Evolutionary conservation across 1,140 invertebrate genomes (phyloP), one percentile per base, ranked within the genome.

Genomic region (Pissodes strobi): DNA sequence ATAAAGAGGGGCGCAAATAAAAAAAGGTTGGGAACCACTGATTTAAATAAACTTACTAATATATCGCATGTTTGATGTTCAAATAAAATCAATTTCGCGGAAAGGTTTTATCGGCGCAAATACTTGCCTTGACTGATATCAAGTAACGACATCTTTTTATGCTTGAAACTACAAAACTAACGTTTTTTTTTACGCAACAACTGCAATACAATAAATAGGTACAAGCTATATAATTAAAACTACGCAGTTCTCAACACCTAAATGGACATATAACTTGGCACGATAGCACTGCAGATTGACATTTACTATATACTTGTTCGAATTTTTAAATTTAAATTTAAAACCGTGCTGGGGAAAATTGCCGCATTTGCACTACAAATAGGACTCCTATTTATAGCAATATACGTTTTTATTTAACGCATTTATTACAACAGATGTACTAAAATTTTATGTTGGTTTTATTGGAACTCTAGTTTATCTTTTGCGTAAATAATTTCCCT

Each of bases 241-340:
- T 41, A 56, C 34, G 37, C 19, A 21, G 22, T 9, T 58, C 34
- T 45, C 21, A 22, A 38, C 34, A 30, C 23, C 41, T 58, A 58
- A 58, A 58, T 58, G 55, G 55, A 27, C 13, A 19, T 45, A 58
- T 58, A 58, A 58, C 55, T 58, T 46, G 55, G n/a, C 21, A 27
- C 22, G 39, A 58, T 45, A n/a, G 55, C 39, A 46, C 21, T 45
- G 22, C 21, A 58, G 55, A 58, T 45, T 27, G 55, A 58, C 55
- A 34, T 58, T 58, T 58, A 58, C 4, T 45, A 45, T 21, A 18
- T 45, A 58, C 55, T 58, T 25, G 55, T 58, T 27, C 22, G 21
- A 58, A 19, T 45, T 58, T 58, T 56, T 43, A n/a, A n/a, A n/a
- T 6, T 43, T n/a, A 58, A 58, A 58, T 58, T 58, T 58, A 58